Base-by-base conservation (phyloP, 1,140 invertebrate species). In the Drosophila nannoptera region DNA sequence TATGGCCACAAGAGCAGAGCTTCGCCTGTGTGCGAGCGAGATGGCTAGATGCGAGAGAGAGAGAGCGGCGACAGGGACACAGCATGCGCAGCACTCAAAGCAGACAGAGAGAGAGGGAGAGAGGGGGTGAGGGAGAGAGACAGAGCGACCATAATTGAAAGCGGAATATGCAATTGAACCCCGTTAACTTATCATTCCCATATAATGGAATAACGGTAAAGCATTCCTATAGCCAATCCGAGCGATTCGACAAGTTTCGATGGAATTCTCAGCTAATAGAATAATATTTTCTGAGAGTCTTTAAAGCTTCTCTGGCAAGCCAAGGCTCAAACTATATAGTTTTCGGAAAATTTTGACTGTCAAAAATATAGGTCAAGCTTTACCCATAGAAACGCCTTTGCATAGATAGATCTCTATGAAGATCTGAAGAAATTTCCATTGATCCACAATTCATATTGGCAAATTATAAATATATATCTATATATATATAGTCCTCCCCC, bases 81-180 rank as follows among this genome's bases (percentile, higher is more conserved):
- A 45, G 12, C 42, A 43, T 43, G 42, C 7, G 6, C 16, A 6
- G 12, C 7, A 50, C n/a, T 22, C 22, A 22, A 22, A 35, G 9
- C 40, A 58, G 31, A 22, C 32, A 46, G 40, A 33, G 9, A 33
- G 31, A 11, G 45, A 14, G n/a, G 36, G n/a, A 29, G 11, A 59
- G 31, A 8, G 40, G 46, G 33, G 32, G 12, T 8, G 29, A 16
- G 3, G 32, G 16, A 56, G 7, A 36, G 56, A 29, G 31, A 11
- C 7, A 42, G 7, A 12, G 11, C 12, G 40, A 22, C 22, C 1
- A 22, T 22, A 22, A 14, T 40, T 40, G 38, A n/a, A 12, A 16
- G 40, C 7, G 12, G 12, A 14, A 14, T 16, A 29, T 40, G n/a
- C 58, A 46, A 42, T 61, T 48, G 58, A 54, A 54, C 65, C 56